A percentile compares a stretch with the other conserved stretches of the same genome.
These are phyloP conservation scores for Phalanger gymnotis DNA, from an alignment of 2,797 vertebrate genomes.

Conservation along the genomic window DNA sequence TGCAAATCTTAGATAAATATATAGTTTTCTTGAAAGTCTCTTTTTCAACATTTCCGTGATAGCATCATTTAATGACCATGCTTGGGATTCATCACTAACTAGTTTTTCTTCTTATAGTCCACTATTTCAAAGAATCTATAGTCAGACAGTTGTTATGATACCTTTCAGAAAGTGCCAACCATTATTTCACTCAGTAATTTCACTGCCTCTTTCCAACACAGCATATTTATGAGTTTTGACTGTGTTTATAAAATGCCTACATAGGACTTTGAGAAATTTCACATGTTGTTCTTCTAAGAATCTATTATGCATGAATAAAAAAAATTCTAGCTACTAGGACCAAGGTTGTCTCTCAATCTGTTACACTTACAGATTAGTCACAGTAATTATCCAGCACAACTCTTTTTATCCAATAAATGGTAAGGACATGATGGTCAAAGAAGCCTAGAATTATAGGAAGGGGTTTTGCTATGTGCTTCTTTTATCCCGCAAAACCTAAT, in stretches of 20 bases:
- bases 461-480: conserved; percentile 21
- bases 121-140: neutral
- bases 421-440: conserved; percentile 37
- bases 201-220: conserved; percentile 32
- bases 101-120: neutral
- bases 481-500: conserved; percentile 24
- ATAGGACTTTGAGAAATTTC: conserved; percentile 18
- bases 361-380: conserved; percentile 17
- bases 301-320: conserved; percentile 6
- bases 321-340: conserved; percentile 41
- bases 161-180: conserved; percentile 16
- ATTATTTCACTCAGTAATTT: conserved; percentile 50
- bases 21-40: conserved; percentile 35
- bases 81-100: neutral
- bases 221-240: conserved; percentile 24
- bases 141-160: conserved; percentile 41
- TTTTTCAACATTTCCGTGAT: conserved; percentile 34
- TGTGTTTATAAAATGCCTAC: conserved; percentile 3
- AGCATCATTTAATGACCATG: conserved; percentile 14
- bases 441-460: conserved; percentile 3
- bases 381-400: conserved; percentile 15
- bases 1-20: neutral
- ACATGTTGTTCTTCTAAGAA: neutral
- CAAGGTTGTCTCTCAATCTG: conserved; percentile 33
- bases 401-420: conserved; percentile 31